Conservation (phyloP, 2,888 invertebrate genomes). For the Suillia variegata region DNA sequence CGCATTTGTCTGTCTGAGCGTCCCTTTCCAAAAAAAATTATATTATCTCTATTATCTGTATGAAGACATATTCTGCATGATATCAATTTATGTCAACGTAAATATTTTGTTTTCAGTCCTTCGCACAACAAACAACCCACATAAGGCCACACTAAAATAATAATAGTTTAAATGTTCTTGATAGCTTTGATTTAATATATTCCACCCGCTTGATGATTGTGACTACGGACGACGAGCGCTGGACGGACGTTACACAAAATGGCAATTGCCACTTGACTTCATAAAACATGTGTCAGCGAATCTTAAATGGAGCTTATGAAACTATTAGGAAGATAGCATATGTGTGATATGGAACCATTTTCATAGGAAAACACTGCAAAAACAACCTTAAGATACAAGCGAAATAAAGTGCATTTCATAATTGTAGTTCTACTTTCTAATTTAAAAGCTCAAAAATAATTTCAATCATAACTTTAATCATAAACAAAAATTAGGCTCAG, state of each 20-base stretch:
- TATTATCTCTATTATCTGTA: constrained; percentile 39
- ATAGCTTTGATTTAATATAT: constrained; percentile 48
- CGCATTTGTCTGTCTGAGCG: constrained; percentile 10
- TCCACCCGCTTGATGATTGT: constrained; percentile 24
- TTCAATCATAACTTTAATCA: no score
- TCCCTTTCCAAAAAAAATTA: not conserved
- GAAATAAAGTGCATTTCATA: no score
- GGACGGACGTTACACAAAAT: constrained; percentile 16
- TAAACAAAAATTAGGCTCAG: no score
- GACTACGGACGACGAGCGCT: constrained; percentile 12
- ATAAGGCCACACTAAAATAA: constrained; percentile 24
- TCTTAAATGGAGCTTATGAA: constrained; percentile 60
- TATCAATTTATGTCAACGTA: constrained; percentile 57
- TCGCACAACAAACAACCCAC: not conserved
- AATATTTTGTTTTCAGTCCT: constrained; percentile 41
- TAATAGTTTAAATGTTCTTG: constrained; percentile 44
- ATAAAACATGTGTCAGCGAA: constrained; percentile 61
- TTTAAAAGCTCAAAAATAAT: no score
- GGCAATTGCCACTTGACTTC: constrained; percentile 50
- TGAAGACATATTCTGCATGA: constrained; percentile 47
- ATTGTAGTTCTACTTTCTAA: no score
- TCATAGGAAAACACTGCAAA: not conserved
- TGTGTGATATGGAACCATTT: constrained; percentile 14
- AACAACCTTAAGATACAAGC: no score
- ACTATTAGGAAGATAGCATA: constrained; percentile 51